Evolutionary conservation across 2,797 vertebrate genomes (phyloP), one percentile per base, ranked within the genome.

Genomic region (Ciconia nigra): DNA sequence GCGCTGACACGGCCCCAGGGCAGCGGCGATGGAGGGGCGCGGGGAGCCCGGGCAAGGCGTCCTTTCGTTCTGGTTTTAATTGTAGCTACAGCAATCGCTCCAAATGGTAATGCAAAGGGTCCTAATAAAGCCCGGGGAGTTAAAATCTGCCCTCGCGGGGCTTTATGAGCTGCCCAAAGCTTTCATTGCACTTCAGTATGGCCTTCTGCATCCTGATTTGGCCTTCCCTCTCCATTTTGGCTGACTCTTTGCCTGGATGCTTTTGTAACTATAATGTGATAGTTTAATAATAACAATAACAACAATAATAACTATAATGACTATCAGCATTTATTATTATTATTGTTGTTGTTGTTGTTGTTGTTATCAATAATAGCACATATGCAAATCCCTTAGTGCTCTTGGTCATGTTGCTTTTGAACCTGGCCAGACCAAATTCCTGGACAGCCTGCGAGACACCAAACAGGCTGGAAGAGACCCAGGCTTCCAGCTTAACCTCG

Each of bases 21-120:
- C 72, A 15, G 31, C 2, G 1, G 51, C 4, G 2, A 21, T 5
- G 31, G 19, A 31, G 33, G 46, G 12, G 6, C 0, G 1, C 1
- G 2, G 52, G 28, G 4, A 54, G 33, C 44, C 16, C 1, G 1
- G 18, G 26, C 20, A 16, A 54, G 16, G 33, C 1, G 0, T 14
- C 6, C 0, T 33, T 69, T 25, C 54, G 0, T 10, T 25, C 15
- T 2, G 6, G 0, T 24, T 66, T 25, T 2, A 9, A 2, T 4
- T 4, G 67, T 1, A 17, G 22, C 41, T 29, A 12, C 31, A 5
- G 33, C 49, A 62, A 4, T 10, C 41, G 62, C 70, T 58, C 25
- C 51, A 2, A 22, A 13, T 1, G 15, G 17, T 5, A 18, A 14
- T 1, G 12, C 33, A n/a, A 18, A 31, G 11, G 21, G 26, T 31